These are phyloP conservation scores for Corydoras maculifer DNA, from an alignment of 2,113 vertebrate genomes.

Conservation along the genomic window DNA sequence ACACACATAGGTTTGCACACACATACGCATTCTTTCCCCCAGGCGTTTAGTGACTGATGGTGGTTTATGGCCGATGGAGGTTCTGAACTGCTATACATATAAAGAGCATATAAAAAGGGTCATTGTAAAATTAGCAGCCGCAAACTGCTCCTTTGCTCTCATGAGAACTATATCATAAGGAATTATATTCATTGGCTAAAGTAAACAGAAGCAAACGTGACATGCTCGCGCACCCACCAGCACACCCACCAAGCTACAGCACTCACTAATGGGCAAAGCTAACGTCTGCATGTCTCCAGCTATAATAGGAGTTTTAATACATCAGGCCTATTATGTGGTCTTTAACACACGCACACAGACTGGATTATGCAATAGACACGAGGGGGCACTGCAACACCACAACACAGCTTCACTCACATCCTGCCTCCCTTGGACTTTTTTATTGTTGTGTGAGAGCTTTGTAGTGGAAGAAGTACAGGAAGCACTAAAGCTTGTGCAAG, in stretches of 20 bases:
- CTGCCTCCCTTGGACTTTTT: not conserved
- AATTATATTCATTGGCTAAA: constrained; percentile 50
- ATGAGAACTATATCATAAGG: constrained; percentile 47
- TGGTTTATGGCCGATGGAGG: constrained; percentile 61
- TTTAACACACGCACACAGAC: constrained; percentile 15
- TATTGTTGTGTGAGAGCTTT: not conserved
- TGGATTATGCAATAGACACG: constrained; percentile 41
- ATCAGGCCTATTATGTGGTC: constrained; percentile 17
- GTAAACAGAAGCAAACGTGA: not conserved
- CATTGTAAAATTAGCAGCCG: constrained; percentile 71
- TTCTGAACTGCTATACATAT: constrained; percentile 66
- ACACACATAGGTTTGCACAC: constrained; percentile 12
- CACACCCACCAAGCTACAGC: not conserved
- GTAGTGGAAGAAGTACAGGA: constrained; percentile 7
- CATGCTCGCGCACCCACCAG: constrained; percentile 29
- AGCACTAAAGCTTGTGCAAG: constrained; percentile 5
- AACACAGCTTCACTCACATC: not conserved
- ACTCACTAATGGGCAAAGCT: not conserved
- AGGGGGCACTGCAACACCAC: constrained; percentile 62
- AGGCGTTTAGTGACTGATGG: constrained; percentile 56
- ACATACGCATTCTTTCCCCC: constrained; percentile 22
- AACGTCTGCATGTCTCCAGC: no score
- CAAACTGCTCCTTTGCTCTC: constrained; percentile 69
- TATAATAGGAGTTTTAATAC: constrained; percentile 1
- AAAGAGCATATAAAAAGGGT: constrained; percentile 71